Evolutionary conservation across 2,888 invertebrate genomes (phyloP).

Genomic region (Exocentrus adspersus): DNA sequence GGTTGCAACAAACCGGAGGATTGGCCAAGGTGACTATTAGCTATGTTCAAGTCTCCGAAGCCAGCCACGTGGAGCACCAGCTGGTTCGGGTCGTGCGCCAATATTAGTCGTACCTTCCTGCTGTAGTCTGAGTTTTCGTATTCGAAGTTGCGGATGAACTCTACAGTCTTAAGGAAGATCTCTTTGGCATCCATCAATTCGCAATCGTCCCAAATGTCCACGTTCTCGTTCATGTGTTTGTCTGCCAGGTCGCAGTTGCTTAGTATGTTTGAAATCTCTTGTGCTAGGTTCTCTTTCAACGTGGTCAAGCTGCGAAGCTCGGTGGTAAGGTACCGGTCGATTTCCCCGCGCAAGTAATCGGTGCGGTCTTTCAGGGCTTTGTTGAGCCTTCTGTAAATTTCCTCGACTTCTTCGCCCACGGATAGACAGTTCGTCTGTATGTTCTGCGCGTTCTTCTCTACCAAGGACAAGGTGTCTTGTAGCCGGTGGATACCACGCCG

Average conservation of each 20-base stretch:
- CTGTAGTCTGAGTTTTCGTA: conserved; percentile 92
- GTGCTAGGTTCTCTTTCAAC: conserved; percentile 92
- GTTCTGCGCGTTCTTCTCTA: conserved; percentile 89
- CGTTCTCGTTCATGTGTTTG: conserved; percentile 88
- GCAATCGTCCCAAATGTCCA: conserved; percentile 90
- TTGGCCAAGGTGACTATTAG: conserved; percentile 67
- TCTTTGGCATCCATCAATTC: conserved; percentile 96
- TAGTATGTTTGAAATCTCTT: conserved; percentile 93
- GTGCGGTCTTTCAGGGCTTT: conserved; percentile 92
- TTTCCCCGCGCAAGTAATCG: conserved; percentile 86
- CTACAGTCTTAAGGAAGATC: conserved; percentile 94
- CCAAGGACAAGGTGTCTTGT: conserved; percentile 84
- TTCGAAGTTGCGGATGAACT: conserved; percentile 94
- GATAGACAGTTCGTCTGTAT: conserved; percentile 90
- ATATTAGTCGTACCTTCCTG: conserved; percentile 84
- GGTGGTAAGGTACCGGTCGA: conserved; percentile 89
- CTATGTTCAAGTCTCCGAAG: conserved; percentile 89
- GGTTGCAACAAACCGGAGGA: conserved; percentile 67
- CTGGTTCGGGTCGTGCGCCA: conserved; percentile 93
- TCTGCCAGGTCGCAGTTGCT: conserved; percentile 97
- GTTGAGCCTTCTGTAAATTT: conserved; percentile 86
- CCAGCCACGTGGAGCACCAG: conserved; percentile 87
- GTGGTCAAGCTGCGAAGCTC: conserved; percentile 88
- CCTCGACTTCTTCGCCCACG: conserved; percentile 93
- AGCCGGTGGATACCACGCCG: conserved; percentile 88